Conservation (phyloP, 1,140 invertebrate genomes). For the Drosophila orosa region DNA sequence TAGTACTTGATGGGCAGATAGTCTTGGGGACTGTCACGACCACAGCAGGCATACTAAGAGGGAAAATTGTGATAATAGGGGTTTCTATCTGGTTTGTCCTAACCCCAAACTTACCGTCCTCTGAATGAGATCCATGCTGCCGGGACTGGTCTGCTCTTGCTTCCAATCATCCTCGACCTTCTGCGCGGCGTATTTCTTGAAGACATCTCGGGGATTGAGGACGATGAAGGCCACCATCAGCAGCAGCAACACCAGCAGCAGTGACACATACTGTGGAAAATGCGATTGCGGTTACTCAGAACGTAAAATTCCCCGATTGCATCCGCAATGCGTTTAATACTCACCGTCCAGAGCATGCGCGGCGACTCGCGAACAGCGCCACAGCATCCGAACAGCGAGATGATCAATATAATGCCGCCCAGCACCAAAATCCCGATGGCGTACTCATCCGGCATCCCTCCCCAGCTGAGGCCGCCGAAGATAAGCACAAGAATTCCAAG, state of each 20-base stretch:
- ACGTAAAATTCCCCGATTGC: not conserved
- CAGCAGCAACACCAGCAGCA: slow-evolving; percentile 61
- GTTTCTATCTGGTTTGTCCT: not conserved
- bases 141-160: slow-evolving; percentile 55
- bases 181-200: slow-evolving; percentile 69
- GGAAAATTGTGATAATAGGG: not conserved
- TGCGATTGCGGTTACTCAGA: slow-evolving; percentile 14
- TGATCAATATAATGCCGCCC: slow-evolving; percentile 89
- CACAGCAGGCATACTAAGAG: slow-evolving; percentile 88
- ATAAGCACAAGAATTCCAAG: slow-evolving; percentile 68
- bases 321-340: slow-evolving; percentile 47
- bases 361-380: slow-evolving; percentile 92
- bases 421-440: slow-evolving; percentile 88
- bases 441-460: slow-evolving; percentile 83
- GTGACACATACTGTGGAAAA: slow-evolving; percentile 58
- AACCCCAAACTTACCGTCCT: slow-evolving; percentile 41
- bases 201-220: slow-evolving; percentile 56
- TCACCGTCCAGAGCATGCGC: slow-evolving; percentile 92
- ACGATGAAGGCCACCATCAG: slow-evolving; percentile 60
- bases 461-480: slow-evolving; percentile 82
- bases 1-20: slow-evolving; percentile 76
- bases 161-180: slow-evolving; percentile 62
- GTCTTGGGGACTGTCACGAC: slow-evolving; percentile 85
- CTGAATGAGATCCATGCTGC: slow-evolving; percentile 73
- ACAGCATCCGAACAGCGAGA: slow-evolving; percentile 93